phyloP scores from a whole-genome alignment of 2,888 invertebrate genomes.

The Ceriagrion tenellum region DNA sequence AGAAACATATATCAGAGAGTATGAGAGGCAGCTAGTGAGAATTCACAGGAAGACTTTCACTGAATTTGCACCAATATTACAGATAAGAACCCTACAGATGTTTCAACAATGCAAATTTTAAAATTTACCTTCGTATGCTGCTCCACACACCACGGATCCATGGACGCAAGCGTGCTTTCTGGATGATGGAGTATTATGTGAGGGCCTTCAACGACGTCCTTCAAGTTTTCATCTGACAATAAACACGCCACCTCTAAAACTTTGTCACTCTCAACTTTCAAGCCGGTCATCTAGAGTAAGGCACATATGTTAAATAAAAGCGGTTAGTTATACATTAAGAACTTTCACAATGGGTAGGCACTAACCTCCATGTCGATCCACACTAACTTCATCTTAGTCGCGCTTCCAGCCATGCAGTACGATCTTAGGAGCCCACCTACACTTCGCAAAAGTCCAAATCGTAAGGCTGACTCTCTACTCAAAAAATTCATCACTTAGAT shows the following conservation, averaged over 20 bases:
- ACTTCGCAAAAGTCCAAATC: neutral
- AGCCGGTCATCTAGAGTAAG: constrained; percentile 3
- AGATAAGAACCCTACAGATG: too few species aligned
- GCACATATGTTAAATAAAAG: neutral
- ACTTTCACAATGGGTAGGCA: neutral
- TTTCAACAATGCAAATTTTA: too few species aligned
- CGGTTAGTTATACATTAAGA: too few species aligned
- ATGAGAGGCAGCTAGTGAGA: too few species aligned
- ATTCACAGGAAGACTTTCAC: too few species aligned
- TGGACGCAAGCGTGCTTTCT: neutral
- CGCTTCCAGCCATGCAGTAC: neutral
- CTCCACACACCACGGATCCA: constrained; percentile 42
- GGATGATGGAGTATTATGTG: constrained; percentile 27
- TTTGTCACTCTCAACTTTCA: neutral
- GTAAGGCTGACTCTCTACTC: neutral
- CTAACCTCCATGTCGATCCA: constrained; percentile 56
- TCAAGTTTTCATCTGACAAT: neutral
- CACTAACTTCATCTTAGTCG: neutral
- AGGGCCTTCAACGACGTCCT: constrained; percentile 11
- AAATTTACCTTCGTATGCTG: constrained; percentile 37
- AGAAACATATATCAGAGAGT: too few species aligned
- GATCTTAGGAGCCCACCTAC: neutral
- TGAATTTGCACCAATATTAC: too few species aligned
- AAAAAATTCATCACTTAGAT: neutral
- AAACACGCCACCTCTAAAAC: constrained; percentile 43